A percentile compares a stretch with the other conserved stretches of the same genome.
phyloP scores from a whole-genome alignment of 2,113 vertebrate species.

The Azemiops feae region DNA sequence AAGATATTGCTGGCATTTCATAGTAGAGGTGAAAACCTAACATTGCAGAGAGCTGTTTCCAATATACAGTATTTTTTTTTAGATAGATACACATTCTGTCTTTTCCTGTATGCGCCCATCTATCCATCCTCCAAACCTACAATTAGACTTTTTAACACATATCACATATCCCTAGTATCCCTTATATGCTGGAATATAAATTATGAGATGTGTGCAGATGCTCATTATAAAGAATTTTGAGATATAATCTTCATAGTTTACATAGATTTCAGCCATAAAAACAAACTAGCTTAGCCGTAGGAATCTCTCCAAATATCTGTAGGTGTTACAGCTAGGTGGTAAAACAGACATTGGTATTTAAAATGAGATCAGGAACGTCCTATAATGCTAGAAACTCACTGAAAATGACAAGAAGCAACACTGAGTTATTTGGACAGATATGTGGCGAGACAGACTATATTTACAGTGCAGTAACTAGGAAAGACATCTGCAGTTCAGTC shows the following conservation, averaged over 20 bases:
- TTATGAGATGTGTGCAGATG: neutral
- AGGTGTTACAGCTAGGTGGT: neutral
- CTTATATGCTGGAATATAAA: neutral
- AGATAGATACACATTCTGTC: neutral
- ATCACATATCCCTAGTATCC: neutral
- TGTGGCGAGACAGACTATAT: neutral
- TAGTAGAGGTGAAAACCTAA: neutral
- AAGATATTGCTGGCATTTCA: neutral
- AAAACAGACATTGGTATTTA: neutral
- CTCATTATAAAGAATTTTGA: neutral
- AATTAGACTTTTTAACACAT: neutral
- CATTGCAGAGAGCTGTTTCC: neutral
- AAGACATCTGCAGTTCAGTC: neutral
- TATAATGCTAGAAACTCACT: no score
- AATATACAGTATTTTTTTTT: neutral
- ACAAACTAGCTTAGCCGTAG: no score
- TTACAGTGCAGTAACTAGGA: neutral
- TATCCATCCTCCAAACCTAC: neutral
- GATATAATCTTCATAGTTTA: neutral
- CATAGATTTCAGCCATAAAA: neutral
- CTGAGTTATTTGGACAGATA: neutral
- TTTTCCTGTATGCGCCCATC: neutral
- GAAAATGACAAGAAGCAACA: neutral
- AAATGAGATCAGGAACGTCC: neutral
- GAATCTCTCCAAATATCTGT: neutral